A percentile compares a stretch with the other conserved stretches of the same genome.
Conservation (phyloP, 2,113 vertebrate genomes). For the Alectura lathami region DNA sequence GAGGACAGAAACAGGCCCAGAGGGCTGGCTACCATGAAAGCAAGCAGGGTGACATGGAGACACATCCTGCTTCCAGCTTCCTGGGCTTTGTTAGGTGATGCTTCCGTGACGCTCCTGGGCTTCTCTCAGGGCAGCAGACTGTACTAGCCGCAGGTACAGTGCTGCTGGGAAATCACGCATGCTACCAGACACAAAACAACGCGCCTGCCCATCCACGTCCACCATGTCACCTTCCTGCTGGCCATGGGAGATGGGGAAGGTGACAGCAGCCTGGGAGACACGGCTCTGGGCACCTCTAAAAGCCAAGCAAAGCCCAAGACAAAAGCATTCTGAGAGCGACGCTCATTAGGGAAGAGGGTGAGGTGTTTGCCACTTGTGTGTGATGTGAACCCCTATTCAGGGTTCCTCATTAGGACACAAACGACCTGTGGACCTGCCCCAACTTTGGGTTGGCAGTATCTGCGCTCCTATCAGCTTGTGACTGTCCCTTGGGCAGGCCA, state of each 20-base stretch:
- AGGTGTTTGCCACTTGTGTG: conserved; percentile 44
- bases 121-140: neutral
- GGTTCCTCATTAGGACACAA: conserved; percentile 71
- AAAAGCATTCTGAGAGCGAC: neutral
- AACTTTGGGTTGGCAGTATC: conserved; percentile 58
- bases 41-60: neutral
- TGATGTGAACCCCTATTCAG: conserved; percentile 51
- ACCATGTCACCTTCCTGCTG: neutral
- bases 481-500: conserved; percentile 9
- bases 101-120: neutral
- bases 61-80: neutral
- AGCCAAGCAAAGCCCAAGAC: conserved; percentile 5
- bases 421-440: conserved; percentile 39
- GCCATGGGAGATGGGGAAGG: neutral
- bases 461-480: neutral
- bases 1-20: neutral
- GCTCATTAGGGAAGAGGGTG: conserved; percentile 32
- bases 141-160: neutral
- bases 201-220: too few species aligned
- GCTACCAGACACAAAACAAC: neutral
- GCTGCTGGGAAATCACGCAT: too few species aligned
- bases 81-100: accelerated
- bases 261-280: neutral
- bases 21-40: neutral
- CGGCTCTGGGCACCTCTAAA: neutral